Evolutionary conservation across 2,888 invertebrate genomes (phyloP).

Genomic region (Caenorhabditis plicata): DNA sequence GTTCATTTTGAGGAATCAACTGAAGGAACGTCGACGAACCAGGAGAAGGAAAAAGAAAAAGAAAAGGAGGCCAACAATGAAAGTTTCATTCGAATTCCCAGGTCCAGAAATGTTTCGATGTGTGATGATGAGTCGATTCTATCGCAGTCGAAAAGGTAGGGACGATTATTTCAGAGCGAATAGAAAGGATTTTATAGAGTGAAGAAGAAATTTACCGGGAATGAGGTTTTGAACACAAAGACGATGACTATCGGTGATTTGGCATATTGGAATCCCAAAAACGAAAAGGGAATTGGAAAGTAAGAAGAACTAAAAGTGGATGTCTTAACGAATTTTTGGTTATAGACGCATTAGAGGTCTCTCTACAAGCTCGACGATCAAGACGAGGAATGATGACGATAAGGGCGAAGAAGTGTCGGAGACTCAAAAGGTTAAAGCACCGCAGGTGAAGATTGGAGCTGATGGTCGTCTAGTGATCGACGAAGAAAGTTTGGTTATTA

Average conservation of each 20-base stretch:
- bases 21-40: not conserved
- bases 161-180: not conserved
- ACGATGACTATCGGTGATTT: conserved; percentile 53
- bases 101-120: conserved; percentile 28
- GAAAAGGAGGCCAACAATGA: not conserved
- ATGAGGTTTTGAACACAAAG: conserved; percentile 44
- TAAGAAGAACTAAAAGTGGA: too few relatives aligned
- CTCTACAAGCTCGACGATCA: conserved; percentile 19
- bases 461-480: conserved; percentile 54
- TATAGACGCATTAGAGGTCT: conserved; percentile 19
- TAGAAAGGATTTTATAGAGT: not conserved
- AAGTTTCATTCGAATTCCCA: not conserved
- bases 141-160: conserved; percentile 13
- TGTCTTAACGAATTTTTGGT: not conserved
- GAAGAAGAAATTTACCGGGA: conserved; percentile 30
- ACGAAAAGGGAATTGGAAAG: too few relatives aligned
- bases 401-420: too few relatives aligned
- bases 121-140: conserved; percentile 28
- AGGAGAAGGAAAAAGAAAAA: not conserved
- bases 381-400: too few relatives aligned
- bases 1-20: conserved; percentile 16
- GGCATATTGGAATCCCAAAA: conserved; percentile 52
- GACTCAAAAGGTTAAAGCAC: conserved; percentile 15
- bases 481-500: conserved; percentile 49
- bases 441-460: conserved; percentile 53